phyloP scores from a whole-genome alignment of 2,113 vertebrate genomes.

The Corvus hawaiiensis region DNA sequence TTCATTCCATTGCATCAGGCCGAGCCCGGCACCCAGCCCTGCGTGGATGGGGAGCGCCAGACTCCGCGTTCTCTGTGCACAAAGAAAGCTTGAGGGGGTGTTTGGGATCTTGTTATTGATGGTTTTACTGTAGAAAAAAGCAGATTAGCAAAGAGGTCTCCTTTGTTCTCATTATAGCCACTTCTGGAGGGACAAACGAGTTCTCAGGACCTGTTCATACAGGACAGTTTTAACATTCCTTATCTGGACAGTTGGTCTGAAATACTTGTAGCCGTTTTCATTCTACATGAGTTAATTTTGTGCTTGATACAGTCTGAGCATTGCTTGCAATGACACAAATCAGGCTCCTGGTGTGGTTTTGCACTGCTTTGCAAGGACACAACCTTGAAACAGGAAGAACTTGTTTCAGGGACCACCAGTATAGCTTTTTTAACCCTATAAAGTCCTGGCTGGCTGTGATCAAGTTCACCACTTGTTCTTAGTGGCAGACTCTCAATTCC shows the following conservation, averaged over 20 bases:
- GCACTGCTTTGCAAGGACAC: background rate
- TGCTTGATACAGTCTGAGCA: background rate
- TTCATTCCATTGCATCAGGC: conserved; percentile 38
- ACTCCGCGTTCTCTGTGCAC: background rate
- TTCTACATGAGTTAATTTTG: background rate
- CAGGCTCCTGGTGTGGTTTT: background rate
- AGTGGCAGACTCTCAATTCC: background rate
- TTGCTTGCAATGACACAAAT: background rate
- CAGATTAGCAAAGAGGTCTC: background rate
- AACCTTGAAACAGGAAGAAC: background rate
- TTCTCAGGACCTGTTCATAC: background rate
- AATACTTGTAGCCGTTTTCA: background rate
- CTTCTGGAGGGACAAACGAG: background rate
- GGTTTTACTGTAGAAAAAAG: background rate
- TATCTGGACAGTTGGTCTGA: background rate
- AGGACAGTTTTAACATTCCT: background rate
- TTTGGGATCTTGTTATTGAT: background rate
- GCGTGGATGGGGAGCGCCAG: background rate
- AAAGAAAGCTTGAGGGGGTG: background rate
- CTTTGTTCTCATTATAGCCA: background rate
- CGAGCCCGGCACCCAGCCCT: background rate
- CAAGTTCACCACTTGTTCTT: background rate
- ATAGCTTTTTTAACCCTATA: background rate
- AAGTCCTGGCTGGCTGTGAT: background rate
- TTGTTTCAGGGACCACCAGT: background rate